Evolutionary conservation across 2,113 vertebrate species (phyloP).

Genomic region (Myrmophylax atrothorax): DNA sequence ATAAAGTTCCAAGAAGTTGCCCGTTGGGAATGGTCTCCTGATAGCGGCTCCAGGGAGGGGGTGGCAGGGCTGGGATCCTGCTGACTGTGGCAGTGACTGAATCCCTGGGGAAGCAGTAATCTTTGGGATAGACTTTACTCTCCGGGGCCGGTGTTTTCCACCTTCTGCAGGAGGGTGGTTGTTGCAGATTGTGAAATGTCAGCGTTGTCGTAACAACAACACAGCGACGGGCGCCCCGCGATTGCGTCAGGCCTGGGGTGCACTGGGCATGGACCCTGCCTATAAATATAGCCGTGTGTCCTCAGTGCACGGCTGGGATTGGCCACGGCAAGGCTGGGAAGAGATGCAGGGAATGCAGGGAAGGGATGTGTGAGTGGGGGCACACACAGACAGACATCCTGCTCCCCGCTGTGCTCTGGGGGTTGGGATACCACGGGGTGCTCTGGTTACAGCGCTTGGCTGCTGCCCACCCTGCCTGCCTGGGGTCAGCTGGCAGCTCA

Average conservation of each 20-base stretch:
- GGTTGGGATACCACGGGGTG: neutral
- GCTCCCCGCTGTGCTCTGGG: neutral
- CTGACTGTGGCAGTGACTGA: neutral
- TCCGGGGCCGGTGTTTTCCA: neutral
- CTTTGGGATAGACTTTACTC: neutral
- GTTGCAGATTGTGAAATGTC: slow-evolving; percentile 20
- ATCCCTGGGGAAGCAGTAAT: neutral
- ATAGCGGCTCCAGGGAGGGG: neutral
- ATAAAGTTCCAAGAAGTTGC: slow-evolving; percentile 2
- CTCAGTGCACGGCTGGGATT: neutral
- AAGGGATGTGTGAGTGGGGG: neutral
- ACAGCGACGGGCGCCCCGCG: neutral
- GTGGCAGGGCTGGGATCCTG: neutral
- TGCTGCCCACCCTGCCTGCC: neutral
- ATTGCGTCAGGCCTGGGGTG: neutral
- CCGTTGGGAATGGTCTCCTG: neutral
- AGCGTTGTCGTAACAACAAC: neutral
- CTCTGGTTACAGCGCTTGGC: slow-evolving; percentile 18
- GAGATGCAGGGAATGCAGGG: neutral
- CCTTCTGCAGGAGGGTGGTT: neutral
- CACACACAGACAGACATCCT: neutral
- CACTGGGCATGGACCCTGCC: neutral
- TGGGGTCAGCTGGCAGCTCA: slow-evolving; percentile 24
- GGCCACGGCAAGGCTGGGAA: neutral
- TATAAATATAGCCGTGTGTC: neutral